phyloP scores from a whole-genome alignment of 2,797 vertebrate species.

The Microtus californicus region DNA sequence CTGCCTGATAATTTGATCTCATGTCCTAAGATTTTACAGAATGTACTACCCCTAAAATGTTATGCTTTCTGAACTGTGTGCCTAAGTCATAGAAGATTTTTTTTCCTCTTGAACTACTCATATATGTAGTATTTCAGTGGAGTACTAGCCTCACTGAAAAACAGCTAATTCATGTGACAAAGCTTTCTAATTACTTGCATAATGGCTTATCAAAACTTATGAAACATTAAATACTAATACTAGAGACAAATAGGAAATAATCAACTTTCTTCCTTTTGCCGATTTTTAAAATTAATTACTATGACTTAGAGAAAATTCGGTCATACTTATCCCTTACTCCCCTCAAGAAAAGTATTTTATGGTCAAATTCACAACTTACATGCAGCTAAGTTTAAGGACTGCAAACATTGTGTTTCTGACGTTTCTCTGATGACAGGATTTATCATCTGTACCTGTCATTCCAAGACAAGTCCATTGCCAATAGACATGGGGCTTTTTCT shows the following conservation, averaged over 20 bases:
- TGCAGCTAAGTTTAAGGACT: not conserved
- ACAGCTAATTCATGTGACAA: not conserved
- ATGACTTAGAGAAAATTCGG: not conserved
- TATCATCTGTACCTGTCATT: not conserved
- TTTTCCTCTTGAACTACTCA: not conserved
- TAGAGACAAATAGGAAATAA: slow-evolving; percentile 18
- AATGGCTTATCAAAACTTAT: not conserved
- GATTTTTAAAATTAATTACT: not conserved
- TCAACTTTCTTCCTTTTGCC: not conserved
- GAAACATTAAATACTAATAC: slow-evolving; percentile 39
- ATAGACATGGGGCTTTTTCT: not conserved
- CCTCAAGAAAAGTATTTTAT: not conserved
- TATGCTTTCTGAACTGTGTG: not conserved
- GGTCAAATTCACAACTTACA: not conserved
- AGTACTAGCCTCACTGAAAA: not conserved
- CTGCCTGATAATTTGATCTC: not conserved
- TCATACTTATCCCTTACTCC: not conserved
- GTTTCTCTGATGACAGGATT: not conserved
- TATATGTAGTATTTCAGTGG: not conserved
- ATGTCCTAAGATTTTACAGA: not conserved
- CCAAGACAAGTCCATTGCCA: not conserved
- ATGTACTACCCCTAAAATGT: fast-evolving
- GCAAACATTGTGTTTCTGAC: not conserved
- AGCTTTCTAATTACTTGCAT: not conserved
- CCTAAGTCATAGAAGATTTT: not conserved